These are phyloP conservation scores for Odontomyia ornata DNA, from an alignment of 2,888 invertebrate genomes.

Conservation along the genomic window DNA sequence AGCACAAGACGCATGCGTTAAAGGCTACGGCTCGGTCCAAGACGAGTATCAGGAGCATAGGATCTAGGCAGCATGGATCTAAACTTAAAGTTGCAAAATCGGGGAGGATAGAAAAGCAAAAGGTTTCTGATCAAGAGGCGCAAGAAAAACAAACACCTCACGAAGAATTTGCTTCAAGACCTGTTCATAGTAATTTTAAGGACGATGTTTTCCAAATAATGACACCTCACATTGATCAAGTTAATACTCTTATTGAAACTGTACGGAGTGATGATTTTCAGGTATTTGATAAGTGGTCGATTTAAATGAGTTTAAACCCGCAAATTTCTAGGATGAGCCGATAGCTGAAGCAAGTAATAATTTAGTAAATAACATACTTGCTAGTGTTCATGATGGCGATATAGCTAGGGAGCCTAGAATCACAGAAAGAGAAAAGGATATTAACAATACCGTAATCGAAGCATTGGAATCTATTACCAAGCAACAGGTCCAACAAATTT, in stretches of 20 bases:
- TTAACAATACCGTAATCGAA: constrained; percentile 51
- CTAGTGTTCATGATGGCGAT: background rate
- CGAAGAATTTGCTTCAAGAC: background rate
- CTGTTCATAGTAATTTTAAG: background rate
- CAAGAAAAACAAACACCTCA: background rate
- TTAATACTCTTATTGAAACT: constrained; percentile 43
- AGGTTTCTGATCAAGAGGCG: background rate
- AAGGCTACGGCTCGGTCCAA: constrained; percentile 8
- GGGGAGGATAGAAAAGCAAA: background rate
- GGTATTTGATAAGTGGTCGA: constrained; percentile 1
- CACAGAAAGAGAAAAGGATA: background rate
- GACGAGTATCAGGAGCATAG: constrained; percentile 8
- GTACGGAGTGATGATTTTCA: background rate
- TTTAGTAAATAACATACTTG: constrained; percentile 3
- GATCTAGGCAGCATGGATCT: background rate
- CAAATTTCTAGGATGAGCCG: constrained; percentile 2
- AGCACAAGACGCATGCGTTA: background rate
- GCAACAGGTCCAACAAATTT: constrained; percentile 56
- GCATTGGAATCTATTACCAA: constrained; percentile 57
- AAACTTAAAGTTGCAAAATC: too few species aligned
- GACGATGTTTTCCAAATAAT: constrained; percentile 9
- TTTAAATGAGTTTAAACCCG: background rate
- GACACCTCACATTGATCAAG: constrained; percentile 11
- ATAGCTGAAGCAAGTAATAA: background rate
- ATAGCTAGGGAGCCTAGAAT: background rate